Evolutionary conservation across 2,113 vertebrate genomes (phyloP), one percentile per base, ranked within the genome.

Genomic region (Nycticebus coucang): DNA sequence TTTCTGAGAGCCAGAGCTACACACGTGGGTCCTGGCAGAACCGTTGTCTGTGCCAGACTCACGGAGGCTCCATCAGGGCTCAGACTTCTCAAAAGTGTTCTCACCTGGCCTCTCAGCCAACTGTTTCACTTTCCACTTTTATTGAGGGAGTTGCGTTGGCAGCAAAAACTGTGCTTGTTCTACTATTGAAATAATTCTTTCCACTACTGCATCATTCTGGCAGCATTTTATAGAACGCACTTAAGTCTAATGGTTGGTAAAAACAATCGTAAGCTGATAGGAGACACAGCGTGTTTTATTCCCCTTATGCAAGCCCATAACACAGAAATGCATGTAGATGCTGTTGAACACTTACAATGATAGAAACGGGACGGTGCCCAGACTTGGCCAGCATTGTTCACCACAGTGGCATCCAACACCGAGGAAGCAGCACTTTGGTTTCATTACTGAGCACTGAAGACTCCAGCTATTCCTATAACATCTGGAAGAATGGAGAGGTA

Each of bases 151-250:
- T 75, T n/a, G 45, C 53, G 19, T 95, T 95, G 97, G 87, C 96
- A 94, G 53, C 64, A 69, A 82, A 77, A 84, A 60, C 57, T 59
- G 28, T 11, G 74, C 66, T 96, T 96, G 77, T 82, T 93, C 72
- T 95, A 80, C 92, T 91, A 79, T 80, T 92, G 84, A 90, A 93
- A 95, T 96, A 87, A 96, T 95, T 94, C 82, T 96, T 97, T 97
- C 93, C 97, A 97, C 94, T 60, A 91, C n/a, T 13, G 53, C 93
- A 81, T 93, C 92, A 66, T 83, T 93, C 59, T 55, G 68, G 17
- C 53, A 89, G 75, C 22, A 50, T 82, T 81, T 94, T 81, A 45
- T n/a, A 85, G 75, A 87, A 84, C 15, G 26, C 33, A 35, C 35
- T 53, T 68, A 84, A 89, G 24, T 66, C 89, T 84, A 33, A 83